Base-by-base conservation (phyloP, 2,888 invertebrate genomes). In the Stenolophus ochropezus region DNA sequence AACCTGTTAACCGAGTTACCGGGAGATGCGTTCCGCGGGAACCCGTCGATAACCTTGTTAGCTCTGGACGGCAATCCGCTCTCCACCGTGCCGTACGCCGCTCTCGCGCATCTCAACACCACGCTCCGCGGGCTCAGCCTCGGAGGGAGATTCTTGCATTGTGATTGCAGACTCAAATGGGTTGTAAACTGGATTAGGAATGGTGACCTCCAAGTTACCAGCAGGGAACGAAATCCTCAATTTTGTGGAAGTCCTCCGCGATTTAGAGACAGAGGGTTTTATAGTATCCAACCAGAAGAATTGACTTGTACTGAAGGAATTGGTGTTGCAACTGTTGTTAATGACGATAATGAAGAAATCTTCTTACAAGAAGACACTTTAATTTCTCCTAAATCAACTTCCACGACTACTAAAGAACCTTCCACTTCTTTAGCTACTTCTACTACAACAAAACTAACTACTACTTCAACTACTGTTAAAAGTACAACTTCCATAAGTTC, bases 21-120 rank as follows among this genome's bases (percentile, higher is more conserved):
- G 6, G 90, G 91, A 71, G 92, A 95, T 82, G 96, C 97, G 0
- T 97, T 97, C 87, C 89, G 92, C 82, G 94, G 94, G 79, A 96
- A 96, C 89, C 95, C 95, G 0, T 94, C 95, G 23, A 93, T 97
- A 84, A 97, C 97, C 0, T 90, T 97, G 76, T 88, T 97, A 82
- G 97, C 97, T 6, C 91, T 97, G 85, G 97, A 97, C 87, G 97
- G 97, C 65, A 97, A 97, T 90, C 97, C 97, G 1, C 88, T 97
- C 85, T 92, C 94, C 3, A 96, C 96, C 0, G 94, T 97, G 58
- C 96, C 96, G 0, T 94, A 94, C 86, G 92, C 93, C 84, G 95
- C 96, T 0, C 93, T 97, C 83, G 89, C 91, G 4, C 95, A 95
- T 86, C 90, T 97, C 51, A 97, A 97, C 88, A 92, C 93, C 84